Conservation (phyloP, 2,888 invertebrate species). For the Volucella inanis region DNA sequence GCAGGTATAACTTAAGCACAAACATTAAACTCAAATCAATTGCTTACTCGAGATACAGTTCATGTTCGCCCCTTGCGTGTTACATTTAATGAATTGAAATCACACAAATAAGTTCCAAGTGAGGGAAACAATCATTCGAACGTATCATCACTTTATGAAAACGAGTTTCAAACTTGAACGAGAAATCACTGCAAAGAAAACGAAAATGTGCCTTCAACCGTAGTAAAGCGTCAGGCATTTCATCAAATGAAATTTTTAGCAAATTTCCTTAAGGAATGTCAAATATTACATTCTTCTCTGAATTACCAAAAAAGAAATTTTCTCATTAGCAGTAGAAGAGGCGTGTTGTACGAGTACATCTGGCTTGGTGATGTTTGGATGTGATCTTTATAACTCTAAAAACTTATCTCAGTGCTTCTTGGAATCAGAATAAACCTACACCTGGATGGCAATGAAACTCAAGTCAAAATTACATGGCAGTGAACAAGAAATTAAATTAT, state of each 20-base stretch:
- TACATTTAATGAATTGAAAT: too few relatives aligned
- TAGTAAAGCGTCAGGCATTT: background rate
- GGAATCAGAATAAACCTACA: slow-evolving; percentile 11
- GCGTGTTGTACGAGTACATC: background rate
- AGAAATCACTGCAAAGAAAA: background rate
- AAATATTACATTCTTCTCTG: slow-evolving; percentile 60
- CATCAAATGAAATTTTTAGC: slow-evolving; percentile 19
- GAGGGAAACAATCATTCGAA: too few relatives aligned
- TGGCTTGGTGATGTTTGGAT: background rate
- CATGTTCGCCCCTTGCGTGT: too few relatives aligned
- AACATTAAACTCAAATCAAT: too few relatives aligned
- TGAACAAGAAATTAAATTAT: slow-evolving; percentile 73
- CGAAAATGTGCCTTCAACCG: background rate
- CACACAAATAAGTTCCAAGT: too few relatives aligned
- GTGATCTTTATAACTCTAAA: slow-evolving; percentile 17
- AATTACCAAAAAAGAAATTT: slow-evolving; percentile 45
- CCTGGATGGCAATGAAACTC: slow-evolving; percentile 13
- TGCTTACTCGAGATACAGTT: too few relatives aligned
- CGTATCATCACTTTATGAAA: too few relatives aligned
- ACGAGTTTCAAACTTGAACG: too few relatives aligned
- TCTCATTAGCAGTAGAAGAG: background rate
- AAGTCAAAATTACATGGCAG: slow-evolving; percentile 72
- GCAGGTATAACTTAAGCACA: too few relatives aligned
- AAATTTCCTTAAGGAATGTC: slow-evolving; percentile 46
- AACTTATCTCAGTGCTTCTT: slow-evolving; percentile 33